A percentile compares a stretch with the other conserved stretches of the same genome.
These are phyloP conservation scores for Drosophila bocqueti DNA, from an alignment of 1,140 invertebrate genomes.

Conservation along the genomic window DNA sequence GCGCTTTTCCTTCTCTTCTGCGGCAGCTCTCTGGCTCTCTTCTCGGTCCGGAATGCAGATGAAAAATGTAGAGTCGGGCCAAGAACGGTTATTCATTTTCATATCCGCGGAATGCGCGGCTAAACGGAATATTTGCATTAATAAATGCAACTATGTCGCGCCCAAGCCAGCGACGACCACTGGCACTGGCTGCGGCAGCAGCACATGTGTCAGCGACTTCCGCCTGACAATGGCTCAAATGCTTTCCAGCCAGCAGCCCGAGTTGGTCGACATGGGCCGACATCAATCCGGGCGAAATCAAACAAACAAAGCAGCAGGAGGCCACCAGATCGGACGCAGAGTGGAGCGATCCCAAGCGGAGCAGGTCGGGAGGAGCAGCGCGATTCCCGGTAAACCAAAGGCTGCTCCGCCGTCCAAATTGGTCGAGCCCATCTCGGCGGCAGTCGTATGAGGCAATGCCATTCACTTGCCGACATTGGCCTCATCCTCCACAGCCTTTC, in stretches of 20 bases:
- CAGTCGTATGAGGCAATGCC: constrained; percentile 45
- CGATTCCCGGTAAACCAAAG: constrained; percentile 26
- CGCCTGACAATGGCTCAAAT: constrained; percentile 70
- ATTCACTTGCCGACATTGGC: constrained; percentile 70
- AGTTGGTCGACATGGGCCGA: constrained; percentile 53
- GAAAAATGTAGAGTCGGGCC: constrained; percentile 42
- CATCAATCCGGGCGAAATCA: constrained; percentile 62
- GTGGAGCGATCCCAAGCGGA: constrained; percentile 19
- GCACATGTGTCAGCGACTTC: constrained; percentile 40
- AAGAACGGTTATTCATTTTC: constrained; percentile 71
- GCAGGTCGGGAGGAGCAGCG: constrained; percentile 16
- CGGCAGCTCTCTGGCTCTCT: constrained; percentile 16
- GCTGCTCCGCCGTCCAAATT: constrained; percentile 32
- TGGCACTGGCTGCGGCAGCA: constrained; percentile 6
- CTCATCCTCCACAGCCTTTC: constrained; percentile 37
- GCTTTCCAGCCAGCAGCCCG: constrained; percentile 39
- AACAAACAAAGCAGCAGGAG: constrained; percentile 69
- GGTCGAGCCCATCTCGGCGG: constrained; percentile 44
- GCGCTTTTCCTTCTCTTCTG: constrained; percentile 14
- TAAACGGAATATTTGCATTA: constrained; percentile 78
- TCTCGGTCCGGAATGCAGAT: constrained; percentile 7
- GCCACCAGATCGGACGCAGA: constrained; percentile 39
- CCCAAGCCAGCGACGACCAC: constrained; percentile 65
- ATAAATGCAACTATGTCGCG: constrained; percentile 81
- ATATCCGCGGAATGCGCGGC: constrained; percentile 64